Percentiles rank a stretch among this genome's conserved stretches.
Evolutionary conservation across 2,888 invertebrate genomes (phyloP).

Genomic region (Sarcophaga caerulescens): DNA sequence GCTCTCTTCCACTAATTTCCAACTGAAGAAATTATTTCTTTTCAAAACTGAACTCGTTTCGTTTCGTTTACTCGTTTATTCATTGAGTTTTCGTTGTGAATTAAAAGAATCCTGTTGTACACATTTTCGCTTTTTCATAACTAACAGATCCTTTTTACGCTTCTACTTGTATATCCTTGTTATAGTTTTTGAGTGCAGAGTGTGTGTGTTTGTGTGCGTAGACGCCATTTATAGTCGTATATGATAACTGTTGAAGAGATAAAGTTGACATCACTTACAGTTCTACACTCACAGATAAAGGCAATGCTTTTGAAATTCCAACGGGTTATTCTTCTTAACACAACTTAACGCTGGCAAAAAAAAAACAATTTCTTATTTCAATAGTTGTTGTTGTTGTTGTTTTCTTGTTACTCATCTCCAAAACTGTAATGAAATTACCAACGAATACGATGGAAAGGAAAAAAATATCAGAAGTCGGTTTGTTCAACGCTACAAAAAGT

Average conservation of each 20-base stretch:
- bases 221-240: not conserved
- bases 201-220: not conserved
- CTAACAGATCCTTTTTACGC: not conserved
- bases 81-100: too few species aligned
- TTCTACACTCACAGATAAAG: conserved; percentile 34
- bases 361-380: not conserved
- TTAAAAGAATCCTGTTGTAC: conserved; percentile 13
- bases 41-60: not conserved
- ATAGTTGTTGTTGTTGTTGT: not conserved
- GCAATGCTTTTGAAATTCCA: not conserved
- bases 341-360: not conserved
- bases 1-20: not conserved
- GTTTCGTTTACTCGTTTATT: conserved; percentile 1
- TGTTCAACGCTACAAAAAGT: too few species aligned
- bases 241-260: not conserved
- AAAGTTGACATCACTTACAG: conserved; percentile 48
- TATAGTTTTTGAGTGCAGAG: not conserved
- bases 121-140: conserved; percentile 14
- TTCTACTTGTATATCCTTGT: not conserved
- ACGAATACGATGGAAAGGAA: not conserved
- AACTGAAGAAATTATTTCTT: not conserved
- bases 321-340: not conserved
- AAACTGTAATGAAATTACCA: not conserved
- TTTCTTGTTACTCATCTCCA: not conserved
- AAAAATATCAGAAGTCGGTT: too few species aligned